Evolutionary conservation across 92 coral and sea anemone species (phyloP), one percentile per base, ranked within the genome.

Genomic region (Umimayanthus kanabou): DNA sequence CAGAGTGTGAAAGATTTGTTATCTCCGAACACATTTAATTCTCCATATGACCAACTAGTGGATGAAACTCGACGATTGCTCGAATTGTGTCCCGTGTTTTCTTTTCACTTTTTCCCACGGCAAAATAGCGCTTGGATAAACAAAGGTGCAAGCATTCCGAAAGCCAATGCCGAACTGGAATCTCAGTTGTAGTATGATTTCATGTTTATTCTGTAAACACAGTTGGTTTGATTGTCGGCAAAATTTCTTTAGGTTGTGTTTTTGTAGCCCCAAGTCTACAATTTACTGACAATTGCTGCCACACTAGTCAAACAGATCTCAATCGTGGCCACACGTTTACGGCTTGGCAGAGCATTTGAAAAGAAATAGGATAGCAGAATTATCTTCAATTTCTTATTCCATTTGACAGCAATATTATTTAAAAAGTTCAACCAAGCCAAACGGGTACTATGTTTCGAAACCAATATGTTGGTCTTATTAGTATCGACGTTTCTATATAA

Each of bases 101-200:
- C 78, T 43, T 83, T 83, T 26, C 6, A 7, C 14, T 49, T 83
- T 83, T 83, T 83, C 87, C 87, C 87, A 83, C 87, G 87, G 87
- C 58, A 25, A 81, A 83, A 71, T 29, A 16, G 11, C 78, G 9
- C 87, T 83, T 83, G 40, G 40, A 83, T 78, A 83, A 83, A 83
- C 67, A 83, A 45, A 47, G 87, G 79, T 83, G 87, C 78, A 10
- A 23, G 58, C 85, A 61, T 61, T 81, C 55, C 85, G 57, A 37
- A 80, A 37, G 55, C 42, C 43, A 45, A 25, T 70, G 78, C 78
- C 43, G 67, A 22, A 61, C 58, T 53, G 5, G 49, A 5, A 5
- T 55, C 64, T 61, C 69, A 61, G 69, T 61, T 22, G 69, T 23
- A 20, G 69, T 61, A 18, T 18, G 69, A 61, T 61, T 61, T 16